phyloP scores from a whole-genome alignment of 2,797 vertebrate genomes.

The Streptopelia turtur region DNA sequence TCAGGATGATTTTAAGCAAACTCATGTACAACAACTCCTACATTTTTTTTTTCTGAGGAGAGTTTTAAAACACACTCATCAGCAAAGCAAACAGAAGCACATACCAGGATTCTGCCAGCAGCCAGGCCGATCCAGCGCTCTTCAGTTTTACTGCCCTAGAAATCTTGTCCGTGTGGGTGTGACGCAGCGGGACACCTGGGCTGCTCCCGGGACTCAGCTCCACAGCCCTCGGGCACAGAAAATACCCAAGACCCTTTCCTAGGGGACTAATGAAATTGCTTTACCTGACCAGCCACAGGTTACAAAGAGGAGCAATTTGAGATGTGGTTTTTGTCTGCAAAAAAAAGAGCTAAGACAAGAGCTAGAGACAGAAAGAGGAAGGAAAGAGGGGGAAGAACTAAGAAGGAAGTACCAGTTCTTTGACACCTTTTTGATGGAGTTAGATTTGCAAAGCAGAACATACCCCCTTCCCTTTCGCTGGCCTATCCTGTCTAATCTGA shows the following conservation, averaged over 20 bases:
- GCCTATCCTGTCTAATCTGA: constrained; percentile 6
- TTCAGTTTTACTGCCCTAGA: neutral
- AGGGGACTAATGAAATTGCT: neutral
- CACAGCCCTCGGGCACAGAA: neutral
- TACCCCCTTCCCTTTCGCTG: constrained; percentile 12
- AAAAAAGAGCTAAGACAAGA: constrained; percentile 10
- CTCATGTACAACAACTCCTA: fast-evolving
- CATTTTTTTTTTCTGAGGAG: neutral
- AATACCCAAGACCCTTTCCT: neutral
- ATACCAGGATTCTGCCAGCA: constrained; percentile 19
- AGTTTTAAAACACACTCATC: neutral
- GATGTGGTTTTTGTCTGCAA: constrained; percentile 27
- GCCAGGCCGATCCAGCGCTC: neutral
- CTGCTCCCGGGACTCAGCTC: neutral
- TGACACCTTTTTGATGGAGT: constrained; percentile 36
- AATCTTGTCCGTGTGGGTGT: neutral
- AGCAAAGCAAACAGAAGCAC: neutral
- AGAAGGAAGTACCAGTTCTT: constrained; percentile 63
- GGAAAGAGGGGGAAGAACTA: constrained; percentile 27
- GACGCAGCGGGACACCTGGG: neutral
- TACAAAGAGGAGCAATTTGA: constrained; percentile 36
- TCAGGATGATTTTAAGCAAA: neutral
- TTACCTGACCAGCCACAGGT: neutral
- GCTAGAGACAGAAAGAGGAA: constrained; percentile 72
- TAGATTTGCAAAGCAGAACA: constrained; percentile 65